Evolutionary conservation across 2,797 vertebrate species (phyloP).

Genomic region (Urophycis tenuis): DNA sequence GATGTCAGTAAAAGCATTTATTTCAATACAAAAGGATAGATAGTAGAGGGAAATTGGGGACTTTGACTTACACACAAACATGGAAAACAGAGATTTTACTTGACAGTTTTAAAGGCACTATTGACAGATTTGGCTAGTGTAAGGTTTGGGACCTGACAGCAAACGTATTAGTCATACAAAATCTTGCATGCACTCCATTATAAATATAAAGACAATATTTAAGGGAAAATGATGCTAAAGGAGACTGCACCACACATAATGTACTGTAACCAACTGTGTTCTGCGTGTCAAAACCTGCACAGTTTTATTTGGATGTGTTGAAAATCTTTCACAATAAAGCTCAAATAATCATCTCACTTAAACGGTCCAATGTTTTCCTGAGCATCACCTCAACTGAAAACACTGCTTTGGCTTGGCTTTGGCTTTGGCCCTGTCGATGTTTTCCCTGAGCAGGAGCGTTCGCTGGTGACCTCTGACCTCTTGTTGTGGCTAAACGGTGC

Average conservation of each 20-base stretch:
- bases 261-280: not conserved
- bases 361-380: not conserved
- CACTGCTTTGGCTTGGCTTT: not conserved
- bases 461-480: not conserved
- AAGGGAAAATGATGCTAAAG: not conserved
- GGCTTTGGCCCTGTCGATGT: not conserved
- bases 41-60: not conserved
- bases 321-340: not conserved
- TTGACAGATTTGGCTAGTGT: not conserved
- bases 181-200: not conserved
- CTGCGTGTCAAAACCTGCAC: not conserved
- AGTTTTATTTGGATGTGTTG: constrained; percentile 1
- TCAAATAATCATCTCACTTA: too few relatives aligned
- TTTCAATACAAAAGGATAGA: constrained; percentile 33
- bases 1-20: constrained; percentile 34
- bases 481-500: not conserved
- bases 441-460: not conserved
- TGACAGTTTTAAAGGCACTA: not conserved
- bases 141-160: not conserved
- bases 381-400: not conserved
- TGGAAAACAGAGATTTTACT: not conserved
- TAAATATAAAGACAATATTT: not conserved
- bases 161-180: not conserved
- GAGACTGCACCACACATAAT: not conserved
- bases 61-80: not conserved